A percentile compares a stretch with the other conserved stretches of the same genome.
Evolutionary conservation across 2,888 invertebrate genomes (phyloP).

Genomic region (Netelia inedita): DNA sequence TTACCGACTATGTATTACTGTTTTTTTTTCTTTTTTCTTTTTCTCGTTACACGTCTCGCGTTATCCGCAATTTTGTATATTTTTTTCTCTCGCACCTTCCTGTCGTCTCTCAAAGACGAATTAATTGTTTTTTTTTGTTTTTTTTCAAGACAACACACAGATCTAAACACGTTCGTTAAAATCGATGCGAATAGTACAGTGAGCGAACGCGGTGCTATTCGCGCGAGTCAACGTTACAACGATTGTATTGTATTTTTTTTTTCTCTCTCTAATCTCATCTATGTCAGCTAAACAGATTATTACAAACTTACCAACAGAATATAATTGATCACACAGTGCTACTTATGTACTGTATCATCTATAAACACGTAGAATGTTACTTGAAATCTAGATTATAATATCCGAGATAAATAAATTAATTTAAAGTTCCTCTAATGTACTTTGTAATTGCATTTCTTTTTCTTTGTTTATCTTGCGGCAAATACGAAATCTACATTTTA

Average conservation of each 20-base stretch:
- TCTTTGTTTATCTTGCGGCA: not conserved
- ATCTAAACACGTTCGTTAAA: slow-evolving; percentile 42
- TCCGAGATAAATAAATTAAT: slow-evolving; percentile 51
- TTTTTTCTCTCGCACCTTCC: not conserved
- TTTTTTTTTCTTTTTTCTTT: slow-evolving; percentile 27
- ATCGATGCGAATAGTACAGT: slow-evolving; percentile 25
- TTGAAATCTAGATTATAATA: slow-evolving; percentile 72
- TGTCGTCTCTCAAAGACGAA: not conserved
- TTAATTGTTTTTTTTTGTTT: slow-evolving; percentile 11
- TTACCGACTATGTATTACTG: slow-evolving; percentile 32
- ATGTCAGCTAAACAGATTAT: slow-evolving; percentile 76
- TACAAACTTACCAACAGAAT: slow-evolving; percentile 79
- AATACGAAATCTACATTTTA: not conserved
- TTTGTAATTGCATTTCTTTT: not conserved
- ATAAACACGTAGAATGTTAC: slow-evolving; percentile 78
- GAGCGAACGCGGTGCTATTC: not conserved
- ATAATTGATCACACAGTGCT: slow-evolving; percentile 79
- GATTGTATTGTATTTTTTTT: not conserved
- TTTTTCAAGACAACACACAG: slow-evolving; percentile 52
- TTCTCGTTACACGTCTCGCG: not conserved
- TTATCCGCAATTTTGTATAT: slow-evolving; percentile 11
- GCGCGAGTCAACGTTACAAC: not conserved
- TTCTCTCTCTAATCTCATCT: slow-evolving; percentile 51
- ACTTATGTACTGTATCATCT: slow-evolving; percentile 77
- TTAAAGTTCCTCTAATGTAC: slow-evolving; percentile 21